phyloP scores from a whole-genome alignment of 2,797 vertebrate species.

The Phrynocephalus vlangalii region DNA sequence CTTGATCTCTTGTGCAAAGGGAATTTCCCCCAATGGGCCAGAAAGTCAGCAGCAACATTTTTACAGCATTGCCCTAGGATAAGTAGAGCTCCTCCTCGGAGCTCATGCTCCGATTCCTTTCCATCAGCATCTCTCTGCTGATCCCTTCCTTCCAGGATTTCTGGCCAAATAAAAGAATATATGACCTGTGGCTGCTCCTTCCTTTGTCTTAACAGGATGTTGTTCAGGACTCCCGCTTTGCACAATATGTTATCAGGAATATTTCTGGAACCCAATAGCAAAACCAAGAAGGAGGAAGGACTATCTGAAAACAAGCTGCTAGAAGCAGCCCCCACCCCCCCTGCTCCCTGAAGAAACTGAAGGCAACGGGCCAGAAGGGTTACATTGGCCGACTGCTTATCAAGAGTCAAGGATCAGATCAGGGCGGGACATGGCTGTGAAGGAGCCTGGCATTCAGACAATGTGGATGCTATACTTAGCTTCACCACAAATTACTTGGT shows the following conservation, averaged over 20 bases:
- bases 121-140: background rate
- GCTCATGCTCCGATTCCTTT: background rate
- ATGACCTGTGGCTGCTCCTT: background rate
- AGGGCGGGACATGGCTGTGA: background rate
- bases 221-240: background rate
- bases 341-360: background rate
- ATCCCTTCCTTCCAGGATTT: background rate
- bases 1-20: background rate
- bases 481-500: background rate
- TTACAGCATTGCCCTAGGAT: background rate
- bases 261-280: background rate
- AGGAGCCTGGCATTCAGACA: slow-evolving; percentile 1
- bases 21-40: background rate
- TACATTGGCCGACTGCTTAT: slow-evolving; percentile 18
- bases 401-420: background rate
- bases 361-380: background rate
- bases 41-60: background rate
- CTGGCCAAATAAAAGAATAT: background rate
- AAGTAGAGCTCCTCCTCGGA: background rate
- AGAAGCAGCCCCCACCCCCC: background rate
- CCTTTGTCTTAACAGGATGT: background rate
- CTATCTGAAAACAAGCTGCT: background rate
- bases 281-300: background rate
- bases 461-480: slow-evolving; percentile 18
- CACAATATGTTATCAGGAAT: slow-evolving; percentile 3